Conservation (phyloP, 2,113 vertebrate genomes). For the Neolamprologus ventralis region DNA sequence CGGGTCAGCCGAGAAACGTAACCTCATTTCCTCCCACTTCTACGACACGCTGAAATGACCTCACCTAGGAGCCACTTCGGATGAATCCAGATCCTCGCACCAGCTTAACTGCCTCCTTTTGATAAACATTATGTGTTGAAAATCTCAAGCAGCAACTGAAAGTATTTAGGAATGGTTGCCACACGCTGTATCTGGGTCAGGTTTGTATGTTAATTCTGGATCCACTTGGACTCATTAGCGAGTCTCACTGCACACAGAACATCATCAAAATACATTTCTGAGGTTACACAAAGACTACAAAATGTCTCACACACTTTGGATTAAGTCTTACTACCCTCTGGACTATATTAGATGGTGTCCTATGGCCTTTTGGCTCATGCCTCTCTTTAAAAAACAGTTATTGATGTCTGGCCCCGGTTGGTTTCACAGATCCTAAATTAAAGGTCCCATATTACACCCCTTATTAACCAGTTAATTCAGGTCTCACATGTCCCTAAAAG, state of each 20-base stretch:
- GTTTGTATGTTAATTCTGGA: not conserved
- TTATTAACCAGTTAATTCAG: not conserved
- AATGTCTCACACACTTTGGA: not conserved
- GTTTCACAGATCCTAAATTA: not conserved
- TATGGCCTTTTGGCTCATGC: too few relatives aligned
- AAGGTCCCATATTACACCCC: not conserved
- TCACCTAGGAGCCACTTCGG: not conserved
- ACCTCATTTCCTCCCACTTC: not conserved
- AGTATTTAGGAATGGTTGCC: not conserved
- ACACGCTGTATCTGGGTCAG: not conserved
- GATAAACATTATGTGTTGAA: not conserved
- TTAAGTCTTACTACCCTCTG: not conserved
- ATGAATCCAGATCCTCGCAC: not conserved
- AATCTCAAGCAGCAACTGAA: not conserved
- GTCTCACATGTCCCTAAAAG: not conserved
- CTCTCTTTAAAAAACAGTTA: too few relatives aligned
- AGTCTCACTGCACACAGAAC: not conserved
- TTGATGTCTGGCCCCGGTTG: not conserved
- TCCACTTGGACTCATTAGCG: not conserved
- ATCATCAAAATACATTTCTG: not conserved
- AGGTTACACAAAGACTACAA: not conserved
- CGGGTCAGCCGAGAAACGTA: not conserved
- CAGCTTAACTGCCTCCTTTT: not conserved
- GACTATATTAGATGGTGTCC: too few relatives aligned
- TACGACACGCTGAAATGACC: not conserved